Percentiles rank a stretch among this genome's conserved stretches.
Conservation (phyloP, 2,113 vertebrate genomes). For the Chionis minor region DNA sequence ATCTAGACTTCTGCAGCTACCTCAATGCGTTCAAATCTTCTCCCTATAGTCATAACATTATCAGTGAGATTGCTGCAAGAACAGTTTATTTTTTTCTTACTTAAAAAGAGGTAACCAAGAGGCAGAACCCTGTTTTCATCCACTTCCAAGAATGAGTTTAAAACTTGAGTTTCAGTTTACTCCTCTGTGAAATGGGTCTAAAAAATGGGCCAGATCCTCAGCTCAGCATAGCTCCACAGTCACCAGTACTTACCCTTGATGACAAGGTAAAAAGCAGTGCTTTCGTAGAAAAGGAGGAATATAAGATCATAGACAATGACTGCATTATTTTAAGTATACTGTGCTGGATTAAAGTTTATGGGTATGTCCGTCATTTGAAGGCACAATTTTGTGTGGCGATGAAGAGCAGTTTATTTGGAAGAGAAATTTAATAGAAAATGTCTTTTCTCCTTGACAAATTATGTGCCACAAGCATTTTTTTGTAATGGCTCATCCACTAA, state of each 20-base stretch:
- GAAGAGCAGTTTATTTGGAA: constrained; percentile 13
- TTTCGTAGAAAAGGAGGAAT: background rate
- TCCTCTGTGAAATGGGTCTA: background rate
- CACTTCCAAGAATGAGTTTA: background rate
- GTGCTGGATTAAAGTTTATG: background rate
- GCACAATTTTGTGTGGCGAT: background rate
- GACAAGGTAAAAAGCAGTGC: background rate
- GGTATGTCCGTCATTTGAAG: background rate
- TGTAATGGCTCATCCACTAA: constrained; percentile 40
- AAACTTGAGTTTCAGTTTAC: background rate
- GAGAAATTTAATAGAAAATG: constrained; percentile 30
- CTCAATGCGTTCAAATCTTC: background rate
- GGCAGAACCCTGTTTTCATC: background rate
- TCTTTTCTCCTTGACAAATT: constrained; percentile 21
- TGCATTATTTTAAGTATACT: background rate
- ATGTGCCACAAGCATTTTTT: constrained; percentile 10
- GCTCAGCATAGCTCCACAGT: background rate
- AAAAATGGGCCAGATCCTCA: background rate
- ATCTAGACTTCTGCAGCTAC: background rate
- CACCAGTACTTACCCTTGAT: background rate
- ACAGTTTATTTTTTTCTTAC: background rate
- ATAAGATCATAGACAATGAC: background rate
- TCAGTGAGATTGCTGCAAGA: background rate
- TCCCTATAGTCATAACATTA: background rate
- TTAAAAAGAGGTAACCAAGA: background rate